Conservation (phyloP, 2,113 vertebrate genomes). For the Phocoena phocoena region DNA sequence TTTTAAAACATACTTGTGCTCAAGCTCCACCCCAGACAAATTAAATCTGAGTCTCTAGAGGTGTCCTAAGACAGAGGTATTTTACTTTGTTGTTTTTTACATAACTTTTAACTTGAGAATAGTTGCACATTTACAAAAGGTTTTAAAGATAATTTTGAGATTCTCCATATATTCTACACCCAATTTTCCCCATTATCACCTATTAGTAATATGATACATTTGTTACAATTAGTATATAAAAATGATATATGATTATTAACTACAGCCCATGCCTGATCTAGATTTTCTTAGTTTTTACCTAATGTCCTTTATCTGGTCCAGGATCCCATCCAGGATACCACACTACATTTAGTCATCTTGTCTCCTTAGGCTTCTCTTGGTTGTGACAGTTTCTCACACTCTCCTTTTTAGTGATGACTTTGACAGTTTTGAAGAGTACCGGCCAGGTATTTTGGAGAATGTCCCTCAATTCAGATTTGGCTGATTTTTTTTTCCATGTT, state of each 20-base stretch:
- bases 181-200: background rate
- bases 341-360: background rate
- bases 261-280: background rate
- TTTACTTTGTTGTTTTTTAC: background rate
- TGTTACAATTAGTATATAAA: background rate
- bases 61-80: background rate
- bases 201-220: background rate
- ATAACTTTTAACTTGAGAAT: background rate
- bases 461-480: background rate
- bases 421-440: background rate
- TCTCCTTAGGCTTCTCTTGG: background rate
- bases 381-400: background rate
- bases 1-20: background rate
- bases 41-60: background rate
- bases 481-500: background rate
- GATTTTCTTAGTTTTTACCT: background rate
- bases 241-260: background rate
- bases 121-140: background rate
- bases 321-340: background rate
- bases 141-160: background rate
- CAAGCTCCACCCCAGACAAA: background rate
- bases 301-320: background rate
- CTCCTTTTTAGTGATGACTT: background rate
- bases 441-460: background rate
- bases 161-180: background rate